These are phyloP conservation scores for Pimephales promelas DNA, from an alignment of 2,113 vertebrate species.

Conservation along the genomic window DNA sequence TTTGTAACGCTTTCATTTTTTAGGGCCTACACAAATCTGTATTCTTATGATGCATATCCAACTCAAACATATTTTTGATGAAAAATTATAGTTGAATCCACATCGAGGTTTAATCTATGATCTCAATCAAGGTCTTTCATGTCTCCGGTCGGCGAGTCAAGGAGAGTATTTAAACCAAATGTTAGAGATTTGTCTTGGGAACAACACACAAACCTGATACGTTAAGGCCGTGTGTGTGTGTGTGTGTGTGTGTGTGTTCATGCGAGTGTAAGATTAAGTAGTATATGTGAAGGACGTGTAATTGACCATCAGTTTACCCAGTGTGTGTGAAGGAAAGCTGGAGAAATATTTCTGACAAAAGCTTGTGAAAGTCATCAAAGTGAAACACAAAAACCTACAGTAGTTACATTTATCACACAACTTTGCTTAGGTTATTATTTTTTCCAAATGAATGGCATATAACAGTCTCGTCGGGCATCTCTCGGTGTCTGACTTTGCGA, in stretches of 20 bases:
- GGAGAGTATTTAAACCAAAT: conserved; percentile 2
- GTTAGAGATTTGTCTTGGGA: not conserved
- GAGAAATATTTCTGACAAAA: not conserved
- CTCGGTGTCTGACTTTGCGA: not conserved
- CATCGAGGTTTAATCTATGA: not conserved
- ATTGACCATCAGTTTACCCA: conserved; percentile 12
- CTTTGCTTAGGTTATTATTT: not conserved
- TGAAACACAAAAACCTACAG: no score
- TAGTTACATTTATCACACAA: no score
- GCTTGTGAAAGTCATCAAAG: no score
- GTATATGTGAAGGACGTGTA: not conserved
- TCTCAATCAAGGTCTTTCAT: not conserved
- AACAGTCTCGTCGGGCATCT: not conserved
- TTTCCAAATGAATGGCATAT: not conserved
- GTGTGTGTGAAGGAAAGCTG: not conserved
- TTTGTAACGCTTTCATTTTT: no score
- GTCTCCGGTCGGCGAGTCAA: not conserved
- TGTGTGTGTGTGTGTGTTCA: not conserved
- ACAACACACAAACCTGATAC: not conserved
- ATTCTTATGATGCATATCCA: not conserved
- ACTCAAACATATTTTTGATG: not conserved
- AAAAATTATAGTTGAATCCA: not conserved
- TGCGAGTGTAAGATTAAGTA: not conserved
- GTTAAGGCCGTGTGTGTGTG: no score
- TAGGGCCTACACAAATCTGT: not conserved